Evolutionary conservation across 2,113 vertebrate species (phyloP), one percentile per base, ranked within the genome.

Genomic region (Phalacrocorax aristotelis): DNA sequence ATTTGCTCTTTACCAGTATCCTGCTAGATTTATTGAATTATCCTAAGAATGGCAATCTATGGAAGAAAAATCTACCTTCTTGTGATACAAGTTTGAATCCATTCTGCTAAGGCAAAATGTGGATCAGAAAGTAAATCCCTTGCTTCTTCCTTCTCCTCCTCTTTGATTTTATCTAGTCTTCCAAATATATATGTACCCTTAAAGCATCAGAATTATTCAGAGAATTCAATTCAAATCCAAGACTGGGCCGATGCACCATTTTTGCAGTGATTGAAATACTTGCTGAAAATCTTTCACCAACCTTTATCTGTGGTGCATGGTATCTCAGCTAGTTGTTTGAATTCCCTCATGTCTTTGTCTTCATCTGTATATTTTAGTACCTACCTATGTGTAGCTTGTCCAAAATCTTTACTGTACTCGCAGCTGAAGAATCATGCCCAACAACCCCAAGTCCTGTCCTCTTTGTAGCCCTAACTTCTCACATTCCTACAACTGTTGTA

Each of bases 191-290:
- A 19, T 13, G 8, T 36, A 49, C 4, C 61, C 84, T 49, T 40
- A 75, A 85, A 79, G 21, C 18, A 42, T 20, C 25, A 69, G 11
- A 87, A 55, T 13, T 57, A 20, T 48, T 71, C 36, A 61, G 70
- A 81, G 2, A 91, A 81, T 34, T 49, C 5, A 76, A 7, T 58
- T 75, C 3, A 86, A 80, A 65, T 42, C 83, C 7, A 75, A 62
- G 20, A 51, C 19, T 36, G n/a, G 52, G 6, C 13, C 32, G 81
- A 30, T 0, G 2, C 4, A 62, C 2, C 9, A 5, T 60, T 61
- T 89, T 62, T 76, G 3, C 25, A 64, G 13, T 38, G 42, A 88
- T 83, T 49, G 1, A 68, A 71, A 76, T 44, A 79, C 70, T 21
- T 62, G 9, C 18, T 54, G 40, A 38, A 89, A 89, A 80, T 10